These are phyloP conservation scores for Drosophila maculinotata DNA, from an alignment of 2,888 invertebrate species.

Conservation along the genomic window DNA sequence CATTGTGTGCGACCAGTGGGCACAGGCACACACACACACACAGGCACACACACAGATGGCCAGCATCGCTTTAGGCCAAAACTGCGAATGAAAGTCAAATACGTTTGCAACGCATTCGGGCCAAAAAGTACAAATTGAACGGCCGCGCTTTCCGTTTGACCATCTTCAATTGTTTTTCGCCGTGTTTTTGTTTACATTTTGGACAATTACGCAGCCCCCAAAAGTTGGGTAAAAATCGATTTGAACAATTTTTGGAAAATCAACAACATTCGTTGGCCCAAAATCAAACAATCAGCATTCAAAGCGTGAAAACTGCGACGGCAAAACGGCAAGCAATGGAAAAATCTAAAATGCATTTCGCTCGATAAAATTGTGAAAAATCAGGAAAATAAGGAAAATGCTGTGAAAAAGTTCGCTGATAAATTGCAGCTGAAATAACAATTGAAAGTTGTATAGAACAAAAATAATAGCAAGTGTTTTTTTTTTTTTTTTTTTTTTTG, in stretches of 20 bases:
- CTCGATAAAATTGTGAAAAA: too few relatives aligned
- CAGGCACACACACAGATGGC: constrained; percentile 31
- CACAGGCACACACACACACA: constrained; percentile 38
- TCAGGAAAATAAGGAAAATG: too few relatives aligned
- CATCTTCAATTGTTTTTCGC: constrained; percentile 17
- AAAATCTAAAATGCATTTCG: not conserved
- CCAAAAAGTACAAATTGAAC: constrained; percentile 19
- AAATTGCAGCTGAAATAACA: not conserved
- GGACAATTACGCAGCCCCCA: constrained; percentile 78
- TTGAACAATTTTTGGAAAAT: constrained; percentile 45
- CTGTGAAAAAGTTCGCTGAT: too few relatives aligned
- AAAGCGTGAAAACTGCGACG: constrained; percentile 32
- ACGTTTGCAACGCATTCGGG: constrained; percentile 4
- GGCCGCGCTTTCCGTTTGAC: constrained; percentile 32
- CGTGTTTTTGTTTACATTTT: constrained; percentile 69
- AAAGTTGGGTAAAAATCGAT: constrained; percentile 41
- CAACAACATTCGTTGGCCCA: constrained; percentile 21
- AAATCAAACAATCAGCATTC: constrained; percentile 29
- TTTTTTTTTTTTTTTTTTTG: constrained; percentile 11
- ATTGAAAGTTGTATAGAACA: too few relatives aligned
- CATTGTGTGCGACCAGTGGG: constrained; percentile 12
- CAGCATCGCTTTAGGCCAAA: too few relatives aligned
- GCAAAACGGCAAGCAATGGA: constrained; percentile 8
- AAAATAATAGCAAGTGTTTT: not conserved
- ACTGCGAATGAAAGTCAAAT: not conserved